Conservation (phyloP, 53 echinoderm and acorn worm genomes). For the Actinopyga echinites region DNA sequence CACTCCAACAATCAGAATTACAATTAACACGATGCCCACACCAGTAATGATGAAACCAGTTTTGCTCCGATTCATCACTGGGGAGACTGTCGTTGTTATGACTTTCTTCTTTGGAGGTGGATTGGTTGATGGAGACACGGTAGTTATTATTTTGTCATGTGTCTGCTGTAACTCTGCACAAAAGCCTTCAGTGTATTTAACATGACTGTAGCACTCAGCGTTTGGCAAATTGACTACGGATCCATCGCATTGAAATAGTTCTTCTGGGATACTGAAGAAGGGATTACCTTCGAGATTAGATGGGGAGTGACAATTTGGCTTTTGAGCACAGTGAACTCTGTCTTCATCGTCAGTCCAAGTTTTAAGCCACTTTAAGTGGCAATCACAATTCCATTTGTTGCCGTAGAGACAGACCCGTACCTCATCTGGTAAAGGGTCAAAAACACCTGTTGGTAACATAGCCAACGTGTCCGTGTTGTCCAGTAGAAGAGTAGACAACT, state of each 20-base stretch:
- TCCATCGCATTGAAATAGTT: not conserved
- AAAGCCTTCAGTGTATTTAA: conserved; percentile 1
- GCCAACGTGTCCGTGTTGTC: conserved; percentile 24
- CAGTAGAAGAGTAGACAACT: not conserved
- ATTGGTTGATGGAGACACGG: not conserved
- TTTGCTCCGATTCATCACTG: not conserved
- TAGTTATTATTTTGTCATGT: not conserved
- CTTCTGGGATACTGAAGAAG: not conserved
- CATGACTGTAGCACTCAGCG: not conserved
- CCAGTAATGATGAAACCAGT: not conserved
- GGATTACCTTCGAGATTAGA: not conserved
- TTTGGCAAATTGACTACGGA: not conserved
- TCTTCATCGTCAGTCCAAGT: not conserved
- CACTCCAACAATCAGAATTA: not conserved
- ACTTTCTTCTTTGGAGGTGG: no score
- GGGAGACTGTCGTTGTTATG: not conserved
- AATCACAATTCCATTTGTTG: conserved; percentile 32
- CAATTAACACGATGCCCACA: not conserved
- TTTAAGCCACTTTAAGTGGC: conserved; percentile 31
- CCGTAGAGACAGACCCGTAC: conserved; percentile 21
- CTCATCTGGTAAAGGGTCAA: not conserved
- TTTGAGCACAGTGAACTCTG: conserved; percentile 20
- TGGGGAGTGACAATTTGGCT: conserved; percentile 17
- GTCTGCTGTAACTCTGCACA: not conserved
- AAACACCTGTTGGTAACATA: not conserved